phyloP scores from a whole-genome alignment of 2,113 vertebrate genomes.

The Merops nubicus region DNA sequence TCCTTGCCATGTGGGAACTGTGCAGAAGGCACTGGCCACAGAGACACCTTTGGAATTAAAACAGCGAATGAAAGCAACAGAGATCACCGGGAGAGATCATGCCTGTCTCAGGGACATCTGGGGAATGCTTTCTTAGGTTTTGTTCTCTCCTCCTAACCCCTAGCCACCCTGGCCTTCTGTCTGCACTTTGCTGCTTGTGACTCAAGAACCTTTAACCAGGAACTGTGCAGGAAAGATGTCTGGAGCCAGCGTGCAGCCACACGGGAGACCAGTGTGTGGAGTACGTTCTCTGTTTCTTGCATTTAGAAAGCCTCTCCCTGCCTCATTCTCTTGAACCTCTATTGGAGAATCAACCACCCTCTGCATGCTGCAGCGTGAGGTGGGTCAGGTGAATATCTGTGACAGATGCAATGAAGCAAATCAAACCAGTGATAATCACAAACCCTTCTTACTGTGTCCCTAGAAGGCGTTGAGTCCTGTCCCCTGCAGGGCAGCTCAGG shows the following conservation, averaged over 20 bases:
- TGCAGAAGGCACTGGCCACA: neutral
- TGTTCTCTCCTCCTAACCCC: neutral
- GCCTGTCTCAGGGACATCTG: neutral
- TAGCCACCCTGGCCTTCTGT: neutral
- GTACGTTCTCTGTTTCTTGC: neutral
- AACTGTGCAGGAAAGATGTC: neutral
- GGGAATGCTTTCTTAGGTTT: neutral
- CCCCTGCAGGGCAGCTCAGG: neutral
- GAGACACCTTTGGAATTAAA: neutral
- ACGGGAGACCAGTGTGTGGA: neutral
- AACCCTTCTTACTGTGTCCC: neutral
- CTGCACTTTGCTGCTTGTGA: neutral
- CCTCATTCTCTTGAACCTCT: neutral
- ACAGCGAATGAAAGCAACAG: neutral
- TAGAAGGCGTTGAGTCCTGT: neutral
- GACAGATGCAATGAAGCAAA: neutral
- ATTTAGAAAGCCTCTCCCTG: neutral
- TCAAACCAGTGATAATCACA: neutral
- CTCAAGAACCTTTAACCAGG: neutral
- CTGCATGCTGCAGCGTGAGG: neutral
- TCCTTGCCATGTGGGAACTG: neutral
- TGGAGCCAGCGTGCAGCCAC: neutral
- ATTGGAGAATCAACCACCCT: neutral
- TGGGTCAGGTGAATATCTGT: neutral
- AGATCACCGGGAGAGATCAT: neutral